phyloP scores from a whole-genome alignment of 2,113 vertebrate species.

The Paracanthobrama guichenoti region DNA sequence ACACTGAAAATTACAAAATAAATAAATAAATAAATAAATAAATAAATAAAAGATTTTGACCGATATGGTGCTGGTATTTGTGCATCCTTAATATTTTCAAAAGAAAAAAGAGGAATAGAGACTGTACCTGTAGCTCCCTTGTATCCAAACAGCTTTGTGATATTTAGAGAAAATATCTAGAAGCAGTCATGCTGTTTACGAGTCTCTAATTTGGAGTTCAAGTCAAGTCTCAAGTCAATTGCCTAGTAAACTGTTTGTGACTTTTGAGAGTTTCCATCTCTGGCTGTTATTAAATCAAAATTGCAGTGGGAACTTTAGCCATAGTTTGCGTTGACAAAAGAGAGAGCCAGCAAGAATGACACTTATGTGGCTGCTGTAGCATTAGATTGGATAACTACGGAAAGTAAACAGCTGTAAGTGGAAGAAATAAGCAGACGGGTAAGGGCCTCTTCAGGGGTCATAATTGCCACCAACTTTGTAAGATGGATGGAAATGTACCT shows the following conservation, averaged over 20 bases:
- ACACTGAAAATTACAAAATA: no score
- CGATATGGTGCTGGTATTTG: not conserved
- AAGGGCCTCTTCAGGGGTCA: conserved; percentile 24
- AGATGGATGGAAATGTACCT: not conserved
- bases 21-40: no score
- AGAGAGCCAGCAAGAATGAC: not conserved
- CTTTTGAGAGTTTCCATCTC: not conserved
- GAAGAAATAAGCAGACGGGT: not conserved
- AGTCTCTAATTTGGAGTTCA: not conserved
- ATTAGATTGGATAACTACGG: not conserved
- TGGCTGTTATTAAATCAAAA: not conserved
- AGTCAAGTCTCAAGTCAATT: not conserved
- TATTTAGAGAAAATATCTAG: not conserved
- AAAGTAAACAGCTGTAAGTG: conserved; percentile 18
- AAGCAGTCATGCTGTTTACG: not conserved
- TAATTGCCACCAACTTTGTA: conserved; percentile 26
- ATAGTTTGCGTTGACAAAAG: conserved; percentile 26
- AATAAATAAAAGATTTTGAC: no score
- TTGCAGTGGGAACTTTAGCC: not conserved
- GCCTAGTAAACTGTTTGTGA: not conserved
- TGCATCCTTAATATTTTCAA: not conserved
- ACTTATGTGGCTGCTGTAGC: conserved; percentile 6
- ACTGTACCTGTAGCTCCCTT: not conserved
- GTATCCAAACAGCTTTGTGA: not conserved
- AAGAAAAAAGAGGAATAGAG: no score